Percentiles rank a stretch among this genome's conserved stretches.
Conservation (phyloP, 2,888 invertebrate species). For the Hemithea aestivaria region DNA sequence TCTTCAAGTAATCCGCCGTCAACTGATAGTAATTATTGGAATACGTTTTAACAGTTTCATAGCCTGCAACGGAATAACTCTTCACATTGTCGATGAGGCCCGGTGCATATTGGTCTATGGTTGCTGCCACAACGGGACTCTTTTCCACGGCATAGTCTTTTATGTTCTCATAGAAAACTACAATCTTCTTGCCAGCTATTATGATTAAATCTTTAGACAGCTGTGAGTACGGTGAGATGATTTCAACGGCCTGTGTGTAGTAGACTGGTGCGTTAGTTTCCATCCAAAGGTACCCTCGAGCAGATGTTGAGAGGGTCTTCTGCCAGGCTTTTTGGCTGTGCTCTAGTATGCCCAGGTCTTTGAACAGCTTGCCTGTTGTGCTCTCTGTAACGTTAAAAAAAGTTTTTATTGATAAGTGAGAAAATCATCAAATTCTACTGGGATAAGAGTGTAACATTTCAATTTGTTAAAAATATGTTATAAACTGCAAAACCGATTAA, state of each 20-base stretch:
- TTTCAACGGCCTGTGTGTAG: slow-evolving; percentile 74
- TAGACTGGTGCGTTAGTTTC: slow-evolving; percentile 85
- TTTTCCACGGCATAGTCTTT: slow-evolving; percentile 74
- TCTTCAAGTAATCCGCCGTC: slow-evolving; percentile 81
- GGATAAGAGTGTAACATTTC: no score
- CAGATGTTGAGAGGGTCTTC: slow-evolving; percentile 78
- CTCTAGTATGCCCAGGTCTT: slow-evolving; percentile 81
- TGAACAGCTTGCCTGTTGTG: slow-evolving; percentile 81
- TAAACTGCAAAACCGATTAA: no score
- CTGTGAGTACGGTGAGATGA: slow-evolving; percentile 81
- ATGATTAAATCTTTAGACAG: slow-evolving; percentile 79
- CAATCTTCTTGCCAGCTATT: slow-evolving; percentile 73
- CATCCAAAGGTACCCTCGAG: slow-evolving; percentile 82
- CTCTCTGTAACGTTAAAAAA: slow-evolving; percentile 71
- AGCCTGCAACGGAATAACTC: slow-evolving; percentile 62
- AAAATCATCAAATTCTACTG: no score
- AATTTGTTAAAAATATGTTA: no score
- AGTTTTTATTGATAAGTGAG: no score
- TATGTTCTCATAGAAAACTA: slow-evolving; percentile 67
- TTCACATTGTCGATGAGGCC: slow-evolving; percentile 83
- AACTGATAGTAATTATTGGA: slow-evolving; percentile 73
- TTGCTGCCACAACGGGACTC: slow-evolving; percentile 59
- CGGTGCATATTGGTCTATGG: slow-evolving; percentile 84
- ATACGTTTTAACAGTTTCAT: slow-evolving; percentile 65
- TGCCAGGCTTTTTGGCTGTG: slow-evolving; percentile 82